phyloP scores from a whole-genome alignment of 1,140 invertebrate genomes.

The Meteorus sp. region DNA sequence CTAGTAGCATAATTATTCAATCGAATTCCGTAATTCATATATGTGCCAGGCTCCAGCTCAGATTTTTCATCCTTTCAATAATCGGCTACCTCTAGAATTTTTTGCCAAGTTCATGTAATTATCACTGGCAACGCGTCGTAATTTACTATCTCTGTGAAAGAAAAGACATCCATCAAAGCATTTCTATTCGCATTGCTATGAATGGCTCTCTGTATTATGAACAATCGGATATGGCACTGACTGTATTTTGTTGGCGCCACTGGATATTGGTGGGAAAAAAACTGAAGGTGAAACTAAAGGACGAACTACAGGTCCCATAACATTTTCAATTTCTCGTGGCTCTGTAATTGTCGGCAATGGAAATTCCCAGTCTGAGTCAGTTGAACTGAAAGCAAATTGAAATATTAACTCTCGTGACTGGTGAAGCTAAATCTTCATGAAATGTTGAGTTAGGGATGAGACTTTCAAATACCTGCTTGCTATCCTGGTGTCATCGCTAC shows the following conservation, averaged over 20 bases:
- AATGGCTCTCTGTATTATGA: background rate
- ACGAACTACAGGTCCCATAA: slow-evolving; percentile 46
- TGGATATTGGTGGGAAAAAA: slow-evolving; percentile 46
- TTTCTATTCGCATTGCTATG: too few relatives aligned
- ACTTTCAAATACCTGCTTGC: slow-evolving; percentile 49
- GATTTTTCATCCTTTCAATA: background rate
- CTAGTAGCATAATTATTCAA: slow-evolving; percentile 8
- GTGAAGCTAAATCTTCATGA: slow-evolving; percentile 10
- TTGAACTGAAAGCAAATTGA: slow-evolving; percentile 45
- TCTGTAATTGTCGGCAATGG: slow-evolving; percentile 47
- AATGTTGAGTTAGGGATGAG: background rate
- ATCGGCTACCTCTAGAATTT: slow-evolving; percentile 8
- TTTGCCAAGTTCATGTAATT: slow-evolving; percentile 14
- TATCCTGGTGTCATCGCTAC: slow-evolving; percentile 39
- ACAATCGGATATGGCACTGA: slow-evolving; percentile 22
- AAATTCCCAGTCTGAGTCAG: slow-evolving; percentile 49
- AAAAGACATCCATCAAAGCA: background rate
- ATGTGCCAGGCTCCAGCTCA: too few relatives aligned
- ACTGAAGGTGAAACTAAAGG: slow-evolving; percentile 44
- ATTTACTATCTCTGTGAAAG: slow-evolving; percentile 29
- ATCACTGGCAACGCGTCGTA: slow-evolving; percentile 33
- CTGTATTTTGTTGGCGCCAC: slow-evolving; percentile 33
- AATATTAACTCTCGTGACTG: too few relatives aligned
- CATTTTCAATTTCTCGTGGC: slow-evolving; percentile 40
- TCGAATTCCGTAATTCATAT: too few relatives aligned